Evolutionary conservation across 2,113 vertebrate genomes (phyloP).

Genomic region (Lepus europaeus): DNA sequence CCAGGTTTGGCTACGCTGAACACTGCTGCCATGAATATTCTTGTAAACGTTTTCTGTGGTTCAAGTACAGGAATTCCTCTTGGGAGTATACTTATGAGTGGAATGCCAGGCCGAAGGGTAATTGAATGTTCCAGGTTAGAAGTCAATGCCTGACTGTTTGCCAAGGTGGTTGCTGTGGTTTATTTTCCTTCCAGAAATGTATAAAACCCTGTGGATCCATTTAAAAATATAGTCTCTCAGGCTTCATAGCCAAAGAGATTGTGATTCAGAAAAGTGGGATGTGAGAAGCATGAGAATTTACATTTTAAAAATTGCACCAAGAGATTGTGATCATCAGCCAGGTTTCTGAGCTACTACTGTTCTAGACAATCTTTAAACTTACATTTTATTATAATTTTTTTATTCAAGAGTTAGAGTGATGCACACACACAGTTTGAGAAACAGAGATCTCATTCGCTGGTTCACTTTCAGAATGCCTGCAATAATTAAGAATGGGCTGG

Average conservation of each 20-base stretch:
- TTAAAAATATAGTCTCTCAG: constrained; percentile 7
- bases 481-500: too few species aligned
- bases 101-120: neutral
- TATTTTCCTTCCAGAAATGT: neutral
- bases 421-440: too few species aligned
- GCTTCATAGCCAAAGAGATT: neutral
- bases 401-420: too few species aligned
- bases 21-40: neutral
- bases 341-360: neutral
- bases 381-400: too few species aligned
- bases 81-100: neutral
- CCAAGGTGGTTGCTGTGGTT: neutral
- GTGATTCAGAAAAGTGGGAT: neutral
- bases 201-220: neutral
- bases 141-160: neutral
- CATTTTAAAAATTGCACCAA: neutral
- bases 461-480: too few species aligned
- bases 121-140: neutral
- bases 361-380: neutral
- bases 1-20: neutral
- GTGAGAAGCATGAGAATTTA: neutral
- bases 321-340: neutral
- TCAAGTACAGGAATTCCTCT: neutral
- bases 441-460: too few species aligned
- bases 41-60: neutral